These are phyloP conservation scores for Aleiodes sp. DNA, from an alignment of 1,140 invertebrate species.

Conservation along the genomic window DNA sequence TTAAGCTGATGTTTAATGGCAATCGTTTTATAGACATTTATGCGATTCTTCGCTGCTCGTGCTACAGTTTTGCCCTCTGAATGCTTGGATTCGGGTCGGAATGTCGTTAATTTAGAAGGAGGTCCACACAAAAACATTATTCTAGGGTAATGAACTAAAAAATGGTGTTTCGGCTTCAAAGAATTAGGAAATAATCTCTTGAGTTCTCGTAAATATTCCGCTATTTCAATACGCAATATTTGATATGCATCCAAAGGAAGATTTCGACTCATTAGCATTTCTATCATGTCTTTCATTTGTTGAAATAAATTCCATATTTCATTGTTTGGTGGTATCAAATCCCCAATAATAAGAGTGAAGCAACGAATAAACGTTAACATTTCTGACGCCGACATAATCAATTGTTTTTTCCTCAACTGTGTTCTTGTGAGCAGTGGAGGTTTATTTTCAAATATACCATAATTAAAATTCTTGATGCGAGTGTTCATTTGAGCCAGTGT, in stretches of 20 bases:
- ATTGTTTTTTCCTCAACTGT: not conserved
- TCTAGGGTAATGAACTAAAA: constrained; percentile 13
- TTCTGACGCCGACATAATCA: constrained; percentile 16
- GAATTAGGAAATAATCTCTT: not conserved
- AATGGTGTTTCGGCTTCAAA: constrained; percentile 25
- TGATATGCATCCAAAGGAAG: not conserved
- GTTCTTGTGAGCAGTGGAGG: not conserved
- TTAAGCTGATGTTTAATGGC: constrained; percentile 15
- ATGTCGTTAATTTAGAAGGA: constrained; percentile 4
- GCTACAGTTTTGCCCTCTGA: constrained; percentile 6
- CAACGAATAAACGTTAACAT: constrained; percentile 14
- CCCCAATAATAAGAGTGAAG: constrained; percentile 17
- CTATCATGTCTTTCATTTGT: constrained; percentile 1
- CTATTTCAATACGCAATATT: not conserved
- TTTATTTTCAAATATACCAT: not conserved
- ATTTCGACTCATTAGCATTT: not conserved
- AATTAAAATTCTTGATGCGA: not conserved
- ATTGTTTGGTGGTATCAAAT: not conserved
- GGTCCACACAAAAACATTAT: not conserved
- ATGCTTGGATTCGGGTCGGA: constrained; percentile 20
- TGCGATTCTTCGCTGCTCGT: not conserved
- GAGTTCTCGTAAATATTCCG: constrained; percentile 3
- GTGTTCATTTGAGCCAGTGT: not conserved
- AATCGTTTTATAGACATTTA: constrained; percentile 23
- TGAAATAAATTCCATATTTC: not conserved